Conservation (phyloP, 2,797 vertebrate species). For the Alcedo quadribrachys region DNA sequence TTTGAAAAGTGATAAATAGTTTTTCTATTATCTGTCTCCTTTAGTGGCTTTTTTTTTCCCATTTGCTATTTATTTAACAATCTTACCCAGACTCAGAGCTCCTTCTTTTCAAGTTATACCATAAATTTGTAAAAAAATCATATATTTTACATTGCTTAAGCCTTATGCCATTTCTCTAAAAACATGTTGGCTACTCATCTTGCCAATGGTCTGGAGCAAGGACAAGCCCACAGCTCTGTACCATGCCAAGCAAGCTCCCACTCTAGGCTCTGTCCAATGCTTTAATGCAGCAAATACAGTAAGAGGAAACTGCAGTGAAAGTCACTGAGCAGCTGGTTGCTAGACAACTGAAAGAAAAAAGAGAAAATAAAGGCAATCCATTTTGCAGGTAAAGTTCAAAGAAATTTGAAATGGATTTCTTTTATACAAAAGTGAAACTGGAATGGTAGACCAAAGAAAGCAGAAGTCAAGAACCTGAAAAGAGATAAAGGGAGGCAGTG, state of each 20-base stretch:
- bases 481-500: not conserved
- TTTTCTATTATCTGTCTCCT: not conserved
- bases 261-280: not conserved
- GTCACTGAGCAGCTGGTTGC: not conserved
- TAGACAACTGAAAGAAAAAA: conserved; percentile 16
- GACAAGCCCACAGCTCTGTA: not conserved
- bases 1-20: not conserved
- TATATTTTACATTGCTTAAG: not conserved
- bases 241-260: not conserved
- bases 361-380: not conserved
- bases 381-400: not conserved
- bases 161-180: not conserved
- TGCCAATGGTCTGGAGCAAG: not conserved
- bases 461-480: not conserved
- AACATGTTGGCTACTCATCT: not conserved
- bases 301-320: not conserved
- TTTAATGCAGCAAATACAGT: not conserved
- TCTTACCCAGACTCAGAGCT: not conserved
- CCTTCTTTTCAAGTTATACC: not conserved
- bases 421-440: not conserved
- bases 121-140: not conserved
- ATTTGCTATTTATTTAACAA: not conserved
- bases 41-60: not conserved
- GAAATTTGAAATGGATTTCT: not conserved
- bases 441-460: not conserved